Evolutionary conservation across 2,797 vertebrate genomes (phyloP), one percentile per base, ranked within the genome.

Genomic region (Acanthurus tractus): DNA sequence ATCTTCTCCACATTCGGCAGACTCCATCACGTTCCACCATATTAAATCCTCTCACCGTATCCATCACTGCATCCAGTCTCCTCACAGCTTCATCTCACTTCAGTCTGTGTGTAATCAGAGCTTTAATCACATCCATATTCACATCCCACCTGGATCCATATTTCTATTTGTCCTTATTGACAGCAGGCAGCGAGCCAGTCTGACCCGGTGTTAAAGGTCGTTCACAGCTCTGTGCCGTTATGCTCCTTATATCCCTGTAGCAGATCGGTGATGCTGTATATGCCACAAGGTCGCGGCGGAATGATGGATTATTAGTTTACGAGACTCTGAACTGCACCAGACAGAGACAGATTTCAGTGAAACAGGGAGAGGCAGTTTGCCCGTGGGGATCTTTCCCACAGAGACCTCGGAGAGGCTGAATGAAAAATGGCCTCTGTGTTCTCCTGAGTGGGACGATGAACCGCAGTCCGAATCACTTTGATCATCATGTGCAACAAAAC

Each of bases 231-330:
- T 3, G 57, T 25, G 62, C 76, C 81, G 81, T 89, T 81, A 86
- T 84, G 90, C 86, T 85, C 40, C 48, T 64, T 50, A 52, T 58
- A 66, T 65, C 83, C 56, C 42, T 55, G 76, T 74, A 81, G 79
- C 86, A 76, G 85, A 86, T 88, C 86, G 70, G 70, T 18, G 56
- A 69, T 73, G 81, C 86, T 69, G 83, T 82, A 90, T 73, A 56
- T 70, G 83, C 78, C 83, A 78, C 91, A 89, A 93, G 92, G 92
- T 94, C 93, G 72, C n/a, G 25, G 78, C 75, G 1, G 22, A 15
- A 79, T 92, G 92, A 95, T 93, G 90, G 91, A 94, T 94, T 87
- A 77, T 78, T 85, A 79, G 86, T 92, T 90, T 80, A 76, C 74
- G 34, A 14, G 72, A 70, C 68, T 85, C 46, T 70, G 83, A 84